Percentiles rank a stretch among this genome's conserved stretches.
Evolutionary conservation across 1,140 invertebrate species (phyloP).

Genomic region (Neodiprion pinetum): DNA sequence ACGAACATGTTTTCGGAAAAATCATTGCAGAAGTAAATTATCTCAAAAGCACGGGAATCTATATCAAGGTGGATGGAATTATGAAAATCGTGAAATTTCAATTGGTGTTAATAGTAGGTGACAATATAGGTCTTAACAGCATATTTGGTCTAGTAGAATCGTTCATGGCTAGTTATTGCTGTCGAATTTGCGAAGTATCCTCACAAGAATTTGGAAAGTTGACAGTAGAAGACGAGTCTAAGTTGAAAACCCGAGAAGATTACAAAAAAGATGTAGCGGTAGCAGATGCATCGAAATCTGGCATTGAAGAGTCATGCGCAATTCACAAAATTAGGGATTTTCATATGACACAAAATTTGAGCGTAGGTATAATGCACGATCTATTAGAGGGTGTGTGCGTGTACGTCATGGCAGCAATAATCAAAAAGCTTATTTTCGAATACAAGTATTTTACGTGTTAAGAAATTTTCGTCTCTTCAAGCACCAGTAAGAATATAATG

Average conservation of each 20-base stretch:
- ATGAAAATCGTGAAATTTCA: constrained; percentile 23
- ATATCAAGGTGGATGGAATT: not conserved
- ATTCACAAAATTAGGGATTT: constrained; percentile 46
- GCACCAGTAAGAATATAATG: too few species aligned
- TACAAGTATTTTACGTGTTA: too few species aligned
- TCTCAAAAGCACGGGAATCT: not conserved
- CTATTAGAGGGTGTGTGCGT: constrained; percentile 22
- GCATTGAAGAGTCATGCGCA: constrained; percentile 48
- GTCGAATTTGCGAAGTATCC: constrained; percentile 20
- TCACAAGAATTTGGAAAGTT: not conserved
- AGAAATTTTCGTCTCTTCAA: too few species aligned
- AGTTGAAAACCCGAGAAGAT: constrained; percentile 1
- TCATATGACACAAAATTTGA: constrained; percentile 49
- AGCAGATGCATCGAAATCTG: constrained; percentile 26
- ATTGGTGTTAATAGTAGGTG: constrained; percentile 23
- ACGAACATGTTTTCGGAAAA: too few species aligned
- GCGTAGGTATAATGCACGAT: constrained; percentile 35
- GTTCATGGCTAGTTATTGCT: constrained; percentile 25
- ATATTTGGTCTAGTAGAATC: constrained; percentile 23
- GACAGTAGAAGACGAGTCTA: not conserved
- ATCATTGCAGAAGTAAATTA: not conserved
- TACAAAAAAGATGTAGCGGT: constrained; percentile 26
- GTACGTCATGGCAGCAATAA: not conserved
- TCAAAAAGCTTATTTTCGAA: not conserved
- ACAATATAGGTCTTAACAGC: constrained; percentile 25